A percentile compares a stretch with the other conserved stretches of the same genome.
Evolutionary conservation across 37 sponge, comb jelly and placozoan genomes (phyloP).

Genomic region (Crambe crambe): DNA sequence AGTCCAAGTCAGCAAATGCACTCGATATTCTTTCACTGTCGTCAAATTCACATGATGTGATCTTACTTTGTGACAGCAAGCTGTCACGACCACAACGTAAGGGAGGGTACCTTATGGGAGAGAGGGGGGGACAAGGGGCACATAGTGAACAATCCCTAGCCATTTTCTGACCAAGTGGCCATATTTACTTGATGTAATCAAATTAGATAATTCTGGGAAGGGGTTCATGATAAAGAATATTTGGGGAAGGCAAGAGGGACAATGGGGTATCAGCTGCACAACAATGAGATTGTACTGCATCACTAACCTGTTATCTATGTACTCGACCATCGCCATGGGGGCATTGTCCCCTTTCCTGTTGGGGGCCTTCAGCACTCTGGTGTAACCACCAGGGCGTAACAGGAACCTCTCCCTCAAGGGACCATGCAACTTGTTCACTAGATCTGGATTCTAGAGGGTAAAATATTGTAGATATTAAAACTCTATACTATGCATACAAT

Average conservation of each 20-base stretch:
- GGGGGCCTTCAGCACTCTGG: conserved; percentile 72
- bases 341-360: conserved; percentile 85
- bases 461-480: too few relatives aligned
- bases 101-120: not conserved
- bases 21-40: not conserved
- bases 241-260: too few relatives aligned
- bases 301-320: conserved; percentile 63
- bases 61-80: not conserved
- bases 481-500: too few relatives aligned
- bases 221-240: too few relatives aligned
- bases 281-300: too few relatives aligned
- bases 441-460: conserved; percentile 34
- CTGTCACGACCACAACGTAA: not conserved
- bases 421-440: conserved; percentile 70
- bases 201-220: not conserved
- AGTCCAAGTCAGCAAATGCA: not conserved
- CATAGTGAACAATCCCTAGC: not conserved
- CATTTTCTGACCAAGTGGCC: not conserved
- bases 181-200: not conserved
- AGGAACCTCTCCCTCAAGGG: conserved; percentile 51
- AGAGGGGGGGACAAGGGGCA: too few relatives aligned
- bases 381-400: conserved; percentile 77
- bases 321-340: conserved; percentile 84
- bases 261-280: too few relatives aligned
- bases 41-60: not conserved